Evolutionary conservation across 2,797 vertebrate genomes (phyloP).

Genomic region (Margarornis squamiger): DNA sequence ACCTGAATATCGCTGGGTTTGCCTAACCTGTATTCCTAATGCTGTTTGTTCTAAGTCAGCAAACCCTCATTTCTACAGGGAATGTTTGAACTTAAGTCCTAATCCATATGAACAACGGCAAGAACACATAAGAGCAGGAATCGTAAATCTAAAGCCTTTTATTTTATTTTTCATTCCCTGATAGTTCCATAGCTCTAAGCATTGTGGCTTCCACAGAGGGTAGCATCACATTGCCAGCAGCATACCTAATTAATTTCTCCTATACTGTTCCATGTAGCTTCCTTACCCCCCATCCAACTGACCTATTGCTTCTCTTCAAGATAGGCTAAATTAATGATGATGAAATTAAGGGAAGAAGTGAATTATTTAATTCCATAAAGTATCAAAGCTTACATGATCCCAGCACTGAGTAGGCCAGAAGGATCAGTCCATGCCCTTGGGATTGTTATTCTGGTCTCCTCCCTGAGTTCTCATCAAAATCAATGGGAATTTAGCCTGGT

Average conservation of each 20-base stretch:
- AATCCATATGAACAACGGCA: neutral
- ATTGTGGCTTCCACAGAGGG: neutral
- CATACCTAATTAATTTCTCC: constrained; percentile 40
- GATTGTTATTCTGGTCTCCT: neutral
- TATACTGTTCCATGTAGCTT: neutral
- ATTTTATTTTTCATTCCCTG: constrained; percentile 20
- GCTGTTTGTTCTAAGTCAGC: constrained; percentile 41
- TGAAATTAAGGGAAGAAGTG: neutral
- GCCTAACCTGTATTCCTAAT: constrained; percentile 28
- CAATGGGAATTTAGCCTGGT: constrained; percentile 14
- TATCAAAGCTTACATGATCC: neutral
- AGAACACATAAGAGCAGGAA: neutral
- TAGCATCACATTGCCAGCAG: neutral
- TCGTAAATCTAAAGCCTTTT: constrained; percentile 34
- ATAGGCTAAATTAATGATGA: neutral
- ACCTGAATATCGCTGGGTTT: neutral
- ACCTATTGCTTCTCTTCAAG: neutral
- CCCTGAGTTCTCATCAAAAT: neutral
- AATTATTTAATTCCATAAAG: constrained; percentile 22
- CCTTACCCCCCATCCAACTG: neutral
- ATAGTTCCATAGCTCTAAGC: constrained; percentile 33
- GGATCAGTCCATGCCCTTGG: neutral
- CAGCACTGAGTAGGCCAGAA: neutral
- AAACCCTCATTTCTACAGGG: constrained; percentile 24
- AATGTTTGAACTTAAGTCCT: constrained; percentile 52